Base-by-base conservation (phyloP, 2,113 vertebrate species). In the Tautogolabrus adspersus region DNA sequence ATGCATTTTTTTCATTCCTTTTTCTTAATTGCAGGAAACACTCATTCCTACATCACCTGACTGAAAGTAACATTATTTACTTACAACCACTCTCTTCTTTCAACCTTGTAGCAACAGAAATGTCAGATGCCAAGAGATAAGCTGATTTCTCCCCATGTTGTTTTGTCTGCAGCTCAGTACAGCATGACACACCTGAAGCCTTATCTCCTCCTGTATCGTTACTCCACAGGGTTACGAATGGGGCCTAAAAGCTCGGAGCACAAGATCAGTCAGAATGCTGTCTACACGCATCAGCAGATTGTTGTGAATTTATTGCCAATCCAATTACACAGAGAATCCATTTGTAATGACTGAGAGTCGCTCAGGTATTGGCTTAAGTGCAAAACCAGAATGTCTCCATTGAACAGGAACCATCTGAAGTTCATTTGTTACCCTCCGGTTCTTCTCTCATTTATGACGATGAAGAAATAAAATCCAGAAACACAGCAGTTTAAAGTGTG, bases 101-200 rank as follows among this genome's bases (percentile, higher is more conserved):
- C 3, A 5, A 57, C 77, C 44, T 34, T 44, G 16, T 12, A 19
- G 26, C 57, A 44, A 61, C 62, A 40, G 22, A 71, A 38, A 66
- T 30, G 0, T 75, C 57, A 44, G 62, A 84, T 23, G 15, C 71
- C 5, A 42, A 8, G 42, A 72, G 73, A 81, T 82, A 26, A 80
- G 30, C 47, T 62, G 26, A 65, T 82, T 71, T 52, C 30, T 22
- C 58, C 11, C 19, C 10, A 0, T 22, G 23, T 62, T 89, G 81
- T 88, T 87, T 75, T 81, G 85, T 89, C 86, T 91, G 59, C 55
- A 64, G 40, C 52, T 42, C 57, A 66, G 3, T 7, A 1, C 49
- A 52, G 77, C 64, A 44, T 83, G 60, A 72, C 68, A 57, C 84
- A 84, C 79, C 88, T 87, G 83, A 61, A 40, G 18, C 37, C 30